Evolutionary conservation across 2,888 invertebrate species (phyloP).

Genomic region (Ceriagrion tenellum): DNA sequence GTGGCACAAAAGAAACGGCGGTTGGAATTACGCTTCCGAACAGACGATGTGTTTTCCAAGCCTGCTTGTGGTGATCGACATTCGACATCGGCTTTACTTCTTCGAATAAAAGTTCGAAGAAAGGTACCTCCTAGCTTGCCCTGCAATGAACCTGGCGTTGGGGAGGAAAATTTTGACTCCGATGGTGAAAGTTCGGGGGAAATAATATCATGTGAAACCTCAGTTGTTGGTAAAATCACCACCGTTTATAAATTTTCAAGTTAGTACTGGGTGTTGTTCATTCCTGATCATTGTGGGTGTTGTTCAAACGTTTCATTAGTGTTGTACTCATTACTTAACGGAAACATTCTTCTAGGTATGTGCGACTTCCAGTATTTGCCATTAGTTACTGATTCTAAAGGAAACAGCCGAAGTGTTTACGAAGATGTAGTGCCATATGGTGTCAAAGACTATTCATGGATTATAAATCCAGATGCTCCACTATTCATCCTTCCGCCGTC

Average conservation of each 20-base stretch:
- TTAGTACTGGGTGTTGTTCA: constrained; percentile 74
- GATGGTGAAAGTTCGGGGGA: background rate
- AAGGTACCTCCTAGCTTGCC: constrained; percentile 72
- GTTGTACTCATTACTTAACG: constrained; percentile 68
- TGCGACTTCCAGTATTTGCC: constrained; percentile 97
- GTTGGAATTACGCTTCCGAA: constrained; percentile 88
- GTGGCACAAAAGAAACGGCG: constrained; percentile 82
- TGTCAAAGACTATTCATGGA: constrained; percentile 81
- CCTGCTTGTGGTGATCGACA: constrained; percentile 86
- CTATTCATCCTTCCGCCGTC: constrained; percentile 87
- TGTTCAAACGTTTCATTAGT: background rate
- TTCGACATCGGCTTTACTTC: constrained; percentile 84
- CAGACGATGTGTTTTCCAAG: constrained; percentile 90
- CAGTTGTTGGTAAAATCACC: constrained; percentile 80
- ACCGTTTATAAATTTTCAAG: constrained; percentile 84
- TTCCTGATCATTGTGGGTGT: too few relatives aligned
- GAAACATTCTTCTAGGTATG: constrained; percentile 82
- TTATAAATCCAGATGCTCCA: constrained; percentile 80
- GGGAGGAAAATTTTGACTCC: background rate
- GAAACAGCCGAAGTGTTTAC: constrained; percentile 81
- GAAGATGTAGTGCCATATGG: constrained; percentile 83
- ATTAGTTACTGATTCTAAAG: constrained; percentile 77
- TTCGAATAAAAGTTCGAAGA: constrained; percentile 85
- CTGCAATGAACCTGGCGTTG: background rate
- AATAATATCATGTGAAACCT: constrained; percentile 58